Base-by-base conservation (phyloP, 30 jellyfish, hydroid and myxozoan species). In the Pelagia noctiluca region DNA sequence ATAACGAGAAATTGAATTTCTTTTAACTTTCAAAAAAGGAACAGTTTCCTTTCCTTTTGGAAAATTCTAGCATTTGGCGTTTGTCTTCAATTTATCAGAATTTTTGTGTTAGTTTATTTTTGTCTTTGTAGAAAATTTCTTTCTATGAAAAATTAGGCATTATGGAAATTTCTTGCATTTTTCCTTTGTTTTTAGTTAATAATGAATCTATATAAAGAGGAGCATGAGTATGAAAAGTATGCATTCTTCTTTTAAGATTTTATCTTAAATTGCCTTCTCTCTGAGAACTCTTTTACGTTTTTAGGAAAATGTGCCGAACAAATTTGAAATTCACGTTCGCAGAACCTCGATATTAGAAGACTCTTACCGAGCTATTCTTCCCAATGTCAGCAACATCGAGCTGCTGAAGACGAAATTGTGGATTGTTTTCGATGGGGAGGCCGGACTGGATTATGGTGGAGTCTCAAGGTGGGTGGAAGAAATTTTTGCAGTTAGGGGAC, bases 391-490 rank as follows among this genome's bases (percentile, higher is more conserved):
- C 33, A 95, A 95, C 60, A 82, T 82, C 0, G 99, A 95, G 42
- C 49, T 85, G 50, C 84, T 95, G 19, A 88, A 89, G 65, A 83
- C 99, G 4, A 95, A 95, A 61, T 50, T 95, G 25, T 95, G 99
- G 99, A 89, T 95, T 46, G 99, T 95, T 3, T 95, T 95, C 76
- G 99, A 95, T 83, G 98, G 98, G 29, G 99, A 95, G 75, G 87
- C 85, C 54, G 99, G 99, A 19, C 72, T 95, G 35, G 99, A 95
- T 75, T 95, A 95, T 81, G 99, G 99, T 42, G 99, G 99, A 30
- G 98, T 95, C 11, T 77, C 99, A 24, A 90, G 99, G 99, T 95
- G 54, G 50, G 54, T n/a, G n/a, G n/a, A 16, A 60, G 16, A 22
- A 49, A 46, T 13, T 71, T 16, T 70, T 69, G 50, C 32, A 19